Base-by-base conservation (phyloP, 2,888 invertebrate species). In the Ellobium chinense region DNA sequence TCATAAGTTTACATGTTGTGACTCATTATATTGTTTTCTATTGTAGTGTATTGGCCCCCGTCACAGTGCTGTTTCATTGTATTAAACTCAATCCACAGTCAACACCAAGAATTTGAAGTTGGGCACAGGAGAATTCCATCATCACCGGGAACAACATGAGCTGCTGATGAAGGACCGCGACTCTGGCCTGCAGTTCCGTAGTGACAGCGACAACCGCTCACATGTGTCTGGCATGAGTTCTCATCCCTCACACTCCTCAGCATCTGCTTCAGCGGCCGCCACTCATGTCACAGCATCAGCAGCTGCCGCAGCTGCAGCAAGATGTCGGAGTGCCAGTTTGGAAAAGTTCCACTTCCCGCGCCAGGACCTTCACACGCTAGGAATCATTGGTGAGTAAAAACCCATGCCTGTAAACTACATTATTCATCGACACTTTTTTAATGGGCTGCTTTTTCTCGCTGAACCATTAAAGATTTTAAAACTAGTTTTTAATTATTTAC, bases 281-380 rank as follows among this genome's bases (percentile, higher is more conserved):
- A 78, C 80, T 56, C 86, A 86, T 9, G 87, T 86, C n/a, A 54
- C 62, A 34, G 81, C 83, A 31, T 36, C 62, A 2, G 84, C 85
- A 18, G 85, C 85, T 75, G 82, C 82, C 56, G 87, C 87, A 7
- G 85, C 87, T 18, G 73, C 79, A 14, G 77, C 78, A 36, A 86
- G 87, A 60, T 88, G 88, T 82, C 86, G 88, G 82, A 85, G 89
- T 56, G 83, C 86, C 24, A 95, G 95, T 80, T 96, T 96, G 88
- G 97, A 97, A 85, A 96, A 96, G 87, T 93, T 97, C 18, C 94
- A 96, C 0, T 91, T 91, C 78, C 96, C 97, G 0, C 94, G 97
- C 46, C 95, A 95, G 2, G 94, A 96, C 79, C 94, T 98, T 0
- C 95, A 95, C 82, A 94, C 94, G 68, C 92, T 94, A 80, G 94